Evolutionary conservation across 2,797 vertebrate genomes (phyloP), one percentile per base, ranked within the genome.

Genomic region (Brachymystax lenok): DNA sequence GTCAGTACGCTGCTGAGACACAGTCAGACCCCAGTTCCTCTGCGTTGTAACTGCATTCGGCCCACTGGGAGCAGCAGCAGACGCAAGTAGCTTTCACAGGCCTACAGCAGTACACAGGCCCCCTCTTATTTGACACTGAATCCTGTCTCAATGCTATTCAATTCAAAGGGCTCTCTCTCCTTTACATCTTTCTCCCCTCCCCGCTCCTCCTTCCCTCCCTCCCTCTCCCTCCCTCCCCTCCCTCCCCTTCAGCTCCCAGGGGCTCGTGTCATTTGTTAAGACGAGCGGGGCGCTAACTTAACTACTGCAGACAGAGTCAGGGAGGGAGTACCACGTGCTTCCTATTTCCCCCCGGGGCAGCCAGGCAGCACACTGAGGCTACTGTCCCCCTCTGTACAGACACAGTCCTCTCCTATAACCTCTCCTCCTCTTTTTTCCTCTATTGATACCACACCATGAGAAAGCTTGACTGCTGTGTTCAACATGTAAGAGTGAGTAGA

Each of bases 251-350:
- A 50, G 12, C 61, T 51, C 21, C 50, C 28, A 50, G n/a, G 14
- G 73, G 79, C 66, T 63, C 19, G 64, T 75, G 79, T 85, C 78
- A 77, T 71, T 76, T 72, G 69, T 83, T 72, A n/a, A 67, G 72
- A 73, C 75, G 68, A 24, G 61, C 59, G 76, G 63, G 40, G 1
- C 61, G 1, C 75, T 90, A 91, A 92, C 79, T 84, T 79, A 78
- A 90, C 88, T 83, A 13, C 64, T 82, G 50, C n/a, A 5, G 80
- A 61, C 21, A 4, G 21, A 61, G 59, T 61, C 59, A 12, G n/a
- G 2, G 5, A 59, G 56, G 17, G 56, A 80, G 68, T 30, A 73
- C 30, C 82, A 54, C 77, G 63, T 78, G 85, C 84, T 83, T 83
- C 80, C 76, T 17, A 84, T 91, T 88, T 88, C 17, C 61, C 75